Percentiles rank a stretch among this genome's conserved stretches.
phyloP scores from a whole-genome alignment of 2,888 invertebrate species.

The Leptura quadrifasciata region DNA sequence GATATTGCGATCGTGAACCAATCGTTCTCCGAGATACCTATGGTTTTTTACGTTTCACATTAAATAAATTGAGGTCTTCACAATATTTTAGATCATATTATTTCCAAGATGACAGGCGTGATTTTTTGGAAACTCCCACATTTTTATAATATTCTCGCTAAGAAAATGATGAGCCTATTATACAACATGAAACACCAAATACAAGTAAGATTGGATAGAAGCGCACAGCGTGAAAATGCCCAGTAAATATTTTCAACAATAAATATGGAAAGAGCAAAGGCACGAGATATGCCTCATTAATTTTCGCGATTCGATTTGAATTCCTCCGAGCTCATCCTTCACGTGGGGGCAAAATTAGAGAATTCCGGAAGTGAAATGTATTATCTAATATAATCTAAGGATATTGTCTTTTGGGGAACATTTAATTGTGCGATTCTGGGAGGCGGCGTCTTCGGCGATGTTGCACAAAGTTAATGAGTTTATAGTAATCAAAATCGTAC shows the following conservation, averaged over 20 bases:
- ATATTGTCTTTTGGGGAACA: constrained; percentile 69
- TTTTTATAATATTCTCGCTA: too few species aligned
- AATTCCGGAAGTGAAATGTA: constrained; percentile 70
- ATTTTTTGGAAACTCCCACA: too few species aligned
- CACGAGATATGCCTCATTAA: constrained; percentile 61
- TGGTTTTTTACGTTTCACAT: too few species aligned
- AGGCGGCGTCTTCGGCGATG: constrained; percentile 28
- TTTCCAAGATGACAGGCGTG: too few species aligned
- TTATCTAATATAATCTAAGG: constrained; percentile 72
- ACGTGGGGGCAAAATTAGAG: constrained; percentile 66
- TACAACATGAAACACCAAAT: too few species aligned
- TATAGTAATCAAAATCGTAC: neutral
- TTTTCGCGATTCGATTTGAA: constrained; percentile 64
- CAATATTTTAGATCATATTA: too few species aligned
- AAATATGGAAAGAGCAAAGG: constrained; percentile 52
- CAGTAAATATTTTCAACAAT: neutral
- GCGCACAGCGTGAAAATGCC: neutral
- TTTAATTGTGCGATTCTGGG: constrained; percentile 67
- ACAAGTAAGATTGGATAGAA: too few species aligned
- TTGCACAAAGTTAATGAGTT: constrained; percentile 29
- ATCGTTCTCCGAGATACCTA: too few species aligned
- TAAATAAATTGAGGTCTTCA: too few species aligned
- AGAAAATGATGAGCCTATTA: too few species aligned
- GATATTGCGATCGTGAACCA: too few species aligned
- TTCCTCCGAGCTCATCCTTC: constrained; percentile 64